Base-by-base conservation (phyloP, 2,888 invertebrate species). In the Agonopterix alstromeriana region DNA sequence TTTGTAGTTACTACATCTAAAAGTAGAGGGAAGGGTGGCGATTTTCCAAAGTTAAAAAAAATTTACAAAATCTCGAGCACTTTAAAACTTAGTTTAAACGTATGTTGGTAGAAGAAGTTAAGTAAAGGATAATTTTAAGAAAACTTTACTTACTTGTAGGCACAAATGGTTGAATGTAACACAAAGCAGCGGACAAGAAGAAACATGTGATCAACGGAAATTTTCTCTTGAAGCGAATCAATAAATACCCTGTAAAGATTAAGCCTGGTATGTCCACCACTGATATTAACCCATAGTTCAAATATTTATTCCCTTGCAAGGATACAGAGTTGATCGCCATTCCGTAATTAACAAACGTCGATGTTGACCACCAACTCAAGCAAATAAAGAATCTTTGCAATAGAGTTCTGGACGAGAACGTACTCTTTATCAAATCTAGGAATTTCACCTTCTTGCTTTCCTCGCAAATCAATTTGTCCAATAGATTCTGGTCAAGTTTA, bases 291-390 rank as follows among this genome's bases (percentile, higher is more conserved):
- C 93, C 92, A 61, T 93, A 95, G 73, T 95, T 95, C 1, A 93
- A 61, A 66, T 95, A 95, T 63, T 93, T 93, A 68, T 95, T 92
- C 2, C 95, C 95, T 57, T 92, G 90, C 36, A 96, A 74, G 0
- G 93, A 90, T 0, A 94, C 94, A 0, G 95, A 92, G 65, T 94
- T 94, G 35, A 96, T 87, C 1, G 93, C 92, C 54, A 96, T 70
- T 0, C 96, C 95, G 60, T 94, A 95, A 65, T 93, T 94, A 0
- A 95, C 92, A 53, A 95, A 92, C 0, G 94, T 93, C 46, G 93
- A 94, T 0, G 94, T 92, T 0, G 92, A 74, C 86, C 84, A 86
- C 84, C 86, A 86, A 0, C 76, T 63, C 0, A 84, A 56, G 46
- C 86, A 87, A 0, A 87, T 72, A 0, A 83, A 54, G 41, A 84